phyloP scores from a whole-genome alignment of 2,797 vertebrate genomes.

The Mastacembelus armatus region DNA sequence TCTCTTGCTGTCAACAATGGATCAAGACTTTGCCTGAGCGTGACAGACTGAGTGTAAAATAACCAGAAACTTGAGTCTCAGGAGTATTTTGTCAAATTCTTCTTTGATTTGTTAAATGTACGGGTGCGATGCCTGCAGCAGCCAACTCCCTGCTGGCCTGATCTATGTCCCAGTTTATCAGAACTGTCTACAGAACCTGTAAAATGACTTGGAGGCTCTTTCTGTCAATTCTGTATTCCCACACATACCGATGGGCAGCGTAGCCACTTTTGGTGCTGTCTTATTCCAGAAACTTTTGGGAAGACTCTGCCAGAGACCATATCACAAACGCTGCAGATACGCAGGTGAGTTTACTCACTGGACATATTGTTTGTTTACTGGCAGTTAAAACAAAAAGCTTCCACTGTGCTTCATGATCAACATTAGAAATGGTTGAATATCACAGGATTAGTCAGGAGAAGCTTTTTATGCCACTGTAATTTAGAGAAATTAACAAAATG shows the following conservation, averaged over 20 bases:
- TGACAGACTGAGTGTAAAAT: no score
- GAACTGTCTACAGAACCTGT: no score
- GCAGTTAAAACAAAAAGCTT: no score
- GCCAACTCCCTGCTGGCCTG: conserved; percentile 85
- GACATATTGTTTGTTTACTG: not conserved
- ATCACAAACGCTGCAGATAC: conserved; percentile 86
- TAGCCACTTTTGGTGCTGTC: conserved; percentile 85
- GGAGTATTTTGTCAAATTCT: not conserved
- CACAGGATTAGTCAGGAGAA: not conserved
- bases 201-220: not conserved
- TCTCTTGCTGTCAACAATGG: not conserved
- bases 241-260: conserved; percentile 90
- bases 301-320: conserved; percentile 88
- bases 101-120: not conserved
- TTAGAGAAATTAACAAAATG: not conserved
- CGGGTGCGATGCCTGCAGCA: conserved; percentile 86
- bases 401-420: no score
- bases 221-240: conserved; percentile 83
- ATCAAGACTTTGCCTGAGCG: no score
- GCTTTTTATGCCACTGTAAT: not conserved
- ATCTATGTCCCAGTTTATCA: conserved; percentile 83
- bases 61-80: no score
- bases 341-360: conserved; percentile 75
- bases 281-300: conserved; percentile 88
- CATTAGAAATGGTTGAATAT: no score